These are phyloP conservation scores for Euplexia lucipara DNA, from an alignment of 2,888 invertebrate species.

Conservation along the genomic window DNA sequence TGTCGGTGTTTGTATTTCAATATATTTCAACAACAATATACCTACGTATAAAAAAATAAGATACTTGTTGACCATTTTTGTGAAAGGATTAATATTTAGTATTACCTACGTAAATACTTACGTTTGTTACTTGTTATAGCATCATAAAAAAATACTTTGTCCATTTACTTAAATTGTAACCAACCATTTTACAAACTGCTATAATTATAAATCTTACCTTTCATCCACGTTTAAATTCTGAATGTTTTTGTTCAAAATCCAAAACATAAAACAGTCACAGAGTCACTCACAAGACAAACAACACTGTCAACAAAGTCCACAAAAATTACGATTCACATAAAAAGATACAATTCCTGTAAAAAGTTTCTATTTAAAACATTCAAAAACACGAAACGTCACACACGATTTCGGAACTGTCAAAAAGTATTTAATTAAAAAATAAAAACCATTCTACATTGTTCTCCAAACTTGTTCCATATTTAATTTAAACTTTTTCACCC, in stretches of 20 bases:
- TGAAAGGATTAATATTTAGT: no score
- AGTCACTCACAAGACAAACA: slow-evolving; percentile 48
- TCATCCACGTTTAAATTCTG: slow-evolving; percentile 16
- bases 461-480: slow-evolving; percentile 44
- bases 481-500: slow-evolving; percentile 54
- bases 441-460: slow-evolving; percentile 51
- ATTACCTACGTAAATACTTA: no score
- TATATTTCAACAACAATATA: no score
- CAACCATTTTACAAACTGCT: neutral
- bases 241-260: slow-evolving; percentile 34
- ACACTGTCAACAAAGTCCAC: slow-evolving; percentile 42
- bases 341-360: slow-evolving; percentile 16
- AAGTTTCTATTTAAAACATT: slow-evolving; percentile 24
- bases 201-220: slow-evolving; percentile 36
- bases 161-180: no score
- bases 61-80: no score
- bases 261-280: slow-evolving; percentile 30
- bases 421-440: slow-evolving; percentile 58
- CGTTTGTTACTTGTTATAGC: no score
- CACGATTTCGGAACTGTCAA: slow-evolving; percentile 52
- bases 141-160: no score
- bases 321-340: slow-evolving; percentile 33
- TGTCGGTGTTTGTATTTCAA: no score
- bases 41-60: no score
- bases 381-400: slow-evolving; percentile 39